Base-by-base conservation (phyloP, 1,140 invertebrate genomes). In the Drosophila lowei region DNA sequence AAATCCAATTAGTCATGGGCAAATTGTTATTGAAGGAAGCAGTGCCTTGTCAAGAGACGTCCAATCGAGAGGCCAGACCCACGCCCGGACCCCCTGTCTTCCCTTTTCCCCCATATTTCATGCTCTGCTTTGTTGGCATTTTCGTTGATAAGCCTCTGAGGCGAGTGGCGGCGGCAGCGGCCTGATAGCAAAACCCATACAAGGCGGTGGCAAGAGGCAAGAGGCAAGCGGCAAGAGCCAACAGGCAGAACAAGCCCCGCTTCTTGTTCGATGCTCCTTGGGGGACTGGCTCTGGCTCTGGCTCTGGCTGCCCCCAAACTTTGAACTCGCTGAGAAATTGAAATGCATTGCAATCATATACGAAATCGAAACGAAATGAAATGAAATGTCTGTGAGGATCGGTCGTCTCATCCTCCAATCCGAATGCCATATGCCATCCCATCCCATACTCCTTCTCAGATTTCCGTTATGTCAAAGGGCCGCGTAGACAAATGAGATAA, bases 1-100 rank as follows among this genome's bases (percentile, higher is more conserved):
- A 84, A 85, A 89, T 89, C 85, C 85, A 89, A 89, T 89, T 89
- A 89, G 85, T 89, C 80, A 89, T 85, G 85, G 79, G 64, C 85
- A 89, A 89, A 89, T 89, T 89, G 83, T 89, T 89, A 89, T 86
- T 88, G 78, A 88, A 81, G 81, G 62, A 77, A 60, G 56, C 56
- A 8, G 16, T 30, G 59, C 50, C 60, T 56, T 64, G 76, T 72
- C 66, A 72, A 49, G 44, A 21, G 57, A 28, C 46, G 30, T 52
- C n/a, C 21, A 23, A 53, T 46, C 25, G 43, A 48, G 18, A 43
- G 65, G 38, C 41, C 56, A 43, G 13, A 38, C 15, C 49, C n/a
- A 23, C n/a, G 3, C 25, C 1, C 13, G 8, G 11, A 48, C n/a
- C 44, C 56, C 9, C 30, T 6, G 2, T 47, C 34, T 1, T 38